Evolutionary conservation across 2,797 vertebrate genomes (phyloP), one percentile per base, ranked within the genome.

Genomic region (Ataeniobius toweri): DNA sequence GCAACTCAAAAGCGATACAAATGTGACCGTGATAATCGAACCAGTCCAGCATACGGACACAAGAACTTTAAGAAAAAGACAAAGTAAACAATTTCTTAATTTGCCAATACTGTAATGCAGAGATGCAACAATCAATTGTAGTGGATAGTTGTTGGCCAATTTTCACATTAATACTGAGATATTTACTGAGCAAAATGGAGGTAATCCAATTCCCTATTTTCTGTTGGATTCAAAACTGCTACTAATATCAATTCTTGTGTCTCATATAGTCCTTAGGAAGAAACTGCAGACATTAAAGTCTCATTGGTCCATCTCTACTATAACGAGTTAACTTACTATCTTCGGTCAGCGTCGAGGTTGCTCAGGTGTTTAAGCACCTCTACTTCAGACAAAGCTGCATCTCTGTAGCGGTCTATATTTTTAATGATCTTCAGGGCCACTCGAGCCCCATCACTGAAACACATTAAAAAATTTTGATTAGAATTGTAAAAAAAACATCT

Each of bases 381-480:
- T 88, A 99, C 96, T 95, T 99, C 98, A 89, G 98, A 98, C 91
- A 96, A 94, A 56, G 98, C 98, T 82, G 98, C 98, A 88, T 99
- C 98, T 53, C 97, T 96, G 91, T 99, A 99, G 89, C 97, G 97
- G 91, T 97, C 97, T 91, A 98, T 96, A 91, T 98, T 99, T 97
- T 99, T 99, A 91, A 99, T 97, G 78, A 99, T 98, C 97, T 99
- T 99, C 95, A 99, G 95, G 86, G 98, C 98, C 79, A 99, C 95
- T 80, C 96, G 96, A 85, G 95, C 93, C 90, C 95, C 95, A 82
- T 95, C 93, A 94, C 98, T 99, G 90, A 80, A 90, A 89, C 3
- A 80, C 14, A 89, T n/a, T 26, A 0, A 86, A 70, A 58, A 51
- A 6, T 44, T 3, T 61, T 53, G 3, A 44, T 68, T n/a, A 82